Evolutionary conservation across 2,113 vertebrate genomes (phyloP).

Genomic region (Oncorhynchus tshawytscha): DNA sequence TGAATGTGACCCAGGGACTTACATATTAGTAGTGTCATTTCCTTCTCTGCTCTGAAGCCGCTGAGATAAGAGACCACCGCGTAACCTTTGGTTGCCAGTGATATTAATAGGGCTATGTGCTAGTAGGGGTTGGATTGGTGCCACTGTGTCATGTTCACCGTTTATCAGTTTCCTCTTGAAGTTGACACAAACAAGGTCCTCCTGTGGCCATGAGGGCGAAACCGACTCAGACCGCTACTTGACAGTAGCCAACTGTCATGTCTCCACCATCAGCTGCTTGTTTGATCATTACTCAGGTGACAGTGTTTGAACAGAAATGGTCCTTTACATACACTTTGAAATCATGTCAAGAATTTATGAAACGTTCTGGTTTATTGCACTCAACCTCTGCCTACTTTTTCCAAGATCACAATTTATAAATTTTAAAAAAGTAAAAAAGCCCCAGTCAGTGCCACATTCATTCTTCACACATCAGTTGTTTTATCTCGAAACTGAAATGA

Average conservation of each 20-base stretch:
- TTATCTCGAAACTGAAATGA: no score
- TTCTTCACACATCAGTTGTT: no score
- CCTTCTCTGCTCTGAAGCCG: not conserved
- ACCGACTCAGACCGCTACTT: not conserved
- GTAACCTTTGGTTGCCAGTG: not conserved
- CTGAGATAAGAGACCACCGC: not conserved
- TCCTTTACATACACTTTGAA: not conserved
- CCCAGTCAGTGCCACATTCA: no score
- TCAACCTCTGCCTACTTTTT: not conserved
- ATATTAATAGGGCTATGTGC: not conserved
- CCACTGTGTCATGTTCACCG: not conserved
- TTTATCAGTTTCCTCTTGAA: conserved; percentile 2
- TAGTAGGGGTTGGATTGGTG: not conserved
- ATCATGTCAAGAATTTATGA: not conserved
- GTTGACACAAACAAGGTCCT: not conserved
- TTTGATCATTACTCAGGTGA: not conserved
- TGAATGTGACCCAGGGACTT: not conserved
- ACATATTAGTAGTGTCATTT: not conserved
- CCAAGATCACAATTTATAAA: no score
- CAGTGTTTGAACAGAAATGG: not conserved
- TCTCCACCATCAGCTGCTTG: not conserved
- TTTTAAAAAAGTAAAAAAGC: no score
- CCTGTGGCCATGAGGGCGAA: not conserved
- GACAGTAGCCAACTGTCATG: not conserved
- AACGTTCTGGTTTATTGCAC: not conserved